Base-by-base conservation (phyloP, 2,888 invertebrate species). In the Mallateleia sp. region DNA sequence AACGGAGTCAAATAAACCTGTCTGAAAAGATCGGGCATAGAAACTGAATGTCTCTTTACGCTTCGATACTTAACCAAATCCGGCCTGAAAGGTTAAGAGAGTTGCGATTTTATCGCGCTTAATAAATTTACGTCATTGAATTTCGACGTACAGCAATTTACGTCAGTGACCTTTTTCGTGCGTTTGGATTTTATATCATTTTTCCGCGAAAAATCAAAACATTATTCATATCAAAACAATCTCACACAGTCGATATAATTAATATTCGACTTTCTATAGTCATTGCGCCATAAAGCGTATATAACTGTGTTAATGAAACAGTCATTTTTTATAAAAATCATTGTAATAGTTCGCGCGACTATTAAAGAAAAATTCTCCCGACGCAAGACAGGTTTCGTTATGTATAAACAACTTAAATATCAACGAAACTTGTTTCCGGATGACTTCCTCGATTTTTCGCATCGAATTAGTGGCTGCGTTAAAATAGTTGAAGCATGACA, bases 51-150 rank as follows among this genome's bases (percentile, higher is more conserved):
- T 74, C 74, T 81, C 66, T 81, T 74, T 81, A 67, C 82, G 82
- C 82, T 82, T 32, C 42, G 62, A 58, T 82, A 69, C 82, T 54
- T 66, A 60, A 60, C 67, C 82, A 67, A 75, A 67, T 82, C 74
- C 75, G 82, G 82, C 42, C 75, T 58, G 69, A 71, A 74, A 83
- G 77, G 83, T 75, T 67, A 77, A 69, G 62, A 77, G 50, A 79
- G 45, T 22, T 28, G 52, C 20, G 82, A 82, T 69, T 71, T 71
- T 83, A 83, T 83, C 83, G 64, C 74, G 69, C 52, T 32, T 58
- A 71, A 83, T 83, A 77, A 77, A 83, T 83, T 28, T 69, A 47
- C 34, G 77, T 64, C 71, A 77, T 82, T 82, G 82, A 69, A 75
- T 54, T 75, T 62, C 45, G 62, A 82, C 52, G 64, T 22, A 47